Evolutionary conservation across 37 sponge, comb jelly and placozoan genomes (phyloP).

Genomic region (Haliclona indistincta): DNA sequence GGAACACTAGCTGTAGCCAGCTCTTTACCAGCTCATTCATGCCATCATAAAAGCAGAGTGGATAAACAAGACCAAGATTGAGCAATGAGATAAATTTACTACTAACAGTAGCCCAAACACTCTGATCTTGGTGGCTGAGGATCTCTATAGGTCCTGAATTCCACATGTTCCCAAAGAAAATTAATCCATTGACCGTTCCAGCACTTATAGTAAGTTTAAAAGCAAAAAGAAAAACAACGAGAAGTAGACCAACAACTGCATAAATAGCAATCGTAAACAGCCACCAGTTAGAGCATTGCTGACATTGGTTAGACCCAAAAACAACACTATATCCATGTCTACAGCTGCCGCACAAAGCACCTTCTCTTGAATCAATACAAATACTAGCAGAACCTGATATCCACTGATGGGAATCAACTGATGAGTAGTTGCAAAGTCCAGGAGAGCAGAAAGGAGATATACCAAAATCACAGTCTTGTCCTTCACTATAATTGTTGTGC

Average conservation of each 20-base stretch:
- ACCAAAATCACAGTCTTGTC: no score
- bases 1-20: constrained; percentile 40
- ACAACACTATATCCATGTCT: constrained; percentile 15
- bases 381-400: no score
- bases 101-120: no score
- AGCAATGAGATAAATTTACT: constrained; percentile 36
- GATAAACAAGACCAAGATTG: constrained; percentile 19
- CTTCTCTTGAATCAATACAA: background rate
- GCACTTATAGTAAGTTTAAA: constrained; percentile 30
- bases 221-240: constrained; percentile 31
- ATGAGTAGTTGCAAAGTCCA: no score
- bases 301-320: constrained; percentile 21
- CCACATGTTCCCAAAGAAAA: constrained; percentile 47
- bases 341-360: background rate
- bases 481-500: no score
- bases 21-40: constrained; percentile 40
- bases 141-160: background rate
- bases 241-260: constrained; percentile 25
- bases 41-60: constrained; percentile 43
- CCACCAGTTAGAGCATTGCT: constrained; percentile 17
- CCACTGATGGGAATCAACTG: no score
- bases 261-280: constrained; percentile 6
- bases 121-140: no score
- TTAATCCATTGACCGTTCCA: constrained; percentile 46
- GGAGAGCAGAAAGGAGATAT: no score